These are phyloP conservation scores for Bombus soroeensis DNA, from an alignment of 1,140 invertebrate genomes.

Conservation along the genomic window DNA sequence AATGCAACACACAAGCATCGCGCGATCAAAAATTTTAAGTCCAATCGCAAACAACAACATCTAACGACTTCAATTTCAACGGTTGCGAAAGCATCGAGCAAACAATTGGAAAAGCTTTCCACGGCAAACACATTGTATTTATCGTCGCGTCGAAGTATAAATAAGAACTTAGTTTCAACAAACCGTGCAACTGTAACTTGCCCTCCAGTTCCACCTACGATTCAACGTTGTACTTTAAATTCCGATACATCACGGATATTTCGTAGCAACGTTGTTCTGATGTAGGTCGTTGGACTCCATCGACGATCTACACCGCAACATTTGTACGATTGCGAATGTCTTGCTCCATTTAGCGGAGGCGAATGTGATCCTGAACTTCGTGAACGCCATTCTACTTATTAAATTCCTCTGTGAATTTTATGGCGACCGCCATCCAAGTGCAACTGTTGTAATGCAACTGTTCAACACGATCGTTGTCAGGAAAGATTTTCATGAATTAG, in stretches of 20 bases:
- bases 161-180: constrained; percentile 11
- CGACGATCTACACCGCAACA: not conserved
- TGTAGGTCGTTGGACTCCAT: no score
- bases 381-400: not conserved
- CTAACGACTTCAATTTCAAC: not conserved
- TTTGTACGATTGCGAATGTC: not conserved
- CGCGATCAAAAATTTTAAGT: not conserved
- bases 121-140: constrained; percentile 9
- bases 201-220: not conserved
- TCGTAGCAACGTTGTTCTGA: no score
- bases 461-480: not conserved
- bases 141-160: constrained; percentile 14
- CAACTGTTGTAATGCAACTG: not conserved
- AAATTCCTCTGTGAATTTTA: not conserved
- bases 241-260: constrained; percentile 10
- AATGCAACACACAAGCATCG: no score
- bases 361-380: not conserved
- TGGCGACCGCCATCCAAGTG: not conserved
- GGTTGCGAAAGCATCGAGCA: not conserved
- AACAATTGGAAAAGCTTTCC: not conserved
- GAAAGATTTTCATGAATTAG: not conserved
- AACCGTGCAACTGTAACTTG: constrained; percentile 22
- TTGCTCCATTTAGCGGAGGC: not conserved
- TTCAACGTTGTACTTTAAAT: constrained; percentile 21
- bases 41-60: not conserved